phyloP scores from a whole-genome alignment of 2,113 vertebrate species.

The Crotalus helleri region DNA sequence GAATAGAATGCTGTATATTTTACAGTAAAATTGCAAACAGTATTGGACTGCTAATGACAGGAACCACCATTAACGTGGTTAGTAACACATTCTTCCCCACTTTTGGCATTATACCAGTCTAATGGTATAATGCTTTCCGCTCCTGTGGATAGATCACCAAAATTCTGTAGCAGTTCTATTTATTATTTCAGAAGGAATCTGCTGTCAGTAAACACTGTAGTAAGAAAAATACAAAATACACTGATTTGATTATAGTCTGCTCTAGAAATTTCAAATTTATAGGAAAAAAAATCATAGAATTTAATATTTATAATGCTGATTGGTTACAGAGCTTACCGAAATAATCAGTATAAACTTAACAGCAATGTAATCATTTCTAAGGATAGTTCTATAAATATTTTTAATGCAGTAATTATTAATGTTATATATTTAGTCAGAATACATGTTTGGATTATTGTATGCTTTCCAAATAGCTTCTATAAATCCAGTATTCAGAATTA shows the following conservation, averaged over 20 bases:
- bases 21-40: neutral
- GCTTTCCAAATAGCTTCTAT: neutral
- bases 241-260: neutral
- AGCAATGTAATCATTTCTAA: conserved; percentile 48
- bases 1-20: neutral
- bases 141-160: neutral
- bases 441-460: neutral
- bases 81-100: neutral
- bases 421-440: neutral
- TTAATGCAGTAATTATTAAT: neutral
- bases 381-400: conserved; percentile 28
- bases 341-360: conserved; percentile 62
- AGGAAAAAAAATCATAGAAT: neutral
- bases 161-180: conserved; percentile 3
- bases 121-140: neutral
- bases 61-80: neutral
- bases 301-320: neutral
- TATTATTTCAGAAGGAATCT: neutral
- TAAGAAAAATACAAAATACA: neutral
- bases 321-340: conserved; percentile 16
- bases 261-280: neutral
- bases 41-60: fast-evolving
- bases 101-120: neutral
- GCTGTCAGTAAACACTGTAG: neutral
- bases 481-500: neutral